Base-by-base conservation (phyloP, 2,797 vertebrate genomes). In the Aulostomus chinensis region DNA sequence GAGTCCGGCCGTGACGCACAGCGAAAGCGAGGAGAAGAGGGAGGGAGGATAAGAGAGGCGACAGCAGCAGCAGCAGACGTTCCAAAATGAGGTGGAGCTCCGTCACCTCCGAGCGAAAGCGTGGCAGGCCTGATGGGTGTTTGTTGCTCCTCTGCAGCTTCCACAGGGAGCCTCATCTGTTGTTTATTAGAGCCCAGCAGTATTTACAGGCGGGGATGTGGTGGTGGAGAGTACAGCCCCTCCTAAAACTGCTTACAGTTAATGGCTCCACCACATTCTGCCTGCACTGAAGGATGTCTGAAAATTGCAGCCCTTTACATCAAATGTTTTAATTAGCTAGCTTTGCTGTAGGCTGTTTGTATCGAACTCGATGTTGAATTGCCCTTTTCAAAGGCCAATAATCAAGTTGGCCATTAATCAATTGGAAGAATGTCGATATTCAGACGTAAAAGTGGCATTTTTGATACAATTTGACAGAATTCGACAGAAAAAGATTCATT, bases 1-100 rank as follows among this genome's bases (percentile, higher is more conserved):
- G 83, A 85, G 74, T 80, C 73, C 68, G 68, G 83, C 86, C 87
- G 75, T 89, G 87, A 86, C 83, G 86, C 87, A 86, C 80, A 29
- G 65, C 81, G 21, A 65, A 49, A 16, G 56, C 54, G 62, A 58
- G 64, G 39, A 39, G 34, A 3, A 29, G 53, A n/a, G 38, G 36
- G 41, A 9, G 29, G 32, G 36, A 9, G 16, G 2, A 22, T 17
- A 29, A 13, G 29, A 37, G 55, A 48, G 63, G 57, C 38, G 47
- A 36, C 47, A 55, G 56, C 51, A 20, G 14, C 67, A 58, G 54
- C 59, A 21, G 58, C 58, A 66, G 63, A 64, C 68, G 22, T 56
- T 73, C 76, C 65, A 83, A 80, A 87, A 83, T 78, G 78, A 80
- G 74, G 80, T 20, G 57, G 43, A 58, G 75, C 77, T 55, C 54